Percentiles rank a stretch among this genome's conserved stretches.
These are phyloP conservation scores for Callionymus lyra DNA, from an alignment of 2,113 vertebrate species.

Conservation along the genomic window DNA sequence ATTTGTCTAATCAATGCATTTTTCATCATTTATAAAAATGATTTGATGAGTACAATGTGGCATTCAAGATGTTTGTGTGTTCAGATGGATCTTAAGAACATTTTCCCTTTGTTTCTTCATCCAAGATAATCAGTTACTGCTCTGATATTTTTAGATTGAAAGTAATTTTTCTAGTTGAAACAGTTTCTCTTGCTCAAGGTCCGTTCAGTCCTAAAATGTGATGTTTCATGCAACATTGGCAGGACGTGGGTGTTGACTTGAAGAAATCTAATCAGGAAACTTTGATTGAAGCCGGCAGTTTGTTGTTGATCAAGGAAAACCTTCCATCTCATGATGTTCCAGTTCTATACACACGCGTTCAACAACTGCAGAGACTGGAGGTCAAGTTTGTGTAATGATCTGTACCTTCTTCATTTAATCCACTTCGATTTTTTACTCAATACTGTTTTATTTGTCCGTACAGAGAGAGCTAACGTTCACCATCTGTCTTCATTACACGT, in stretches of 20 bases:
- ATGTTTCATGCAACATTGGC: too few species aligned
- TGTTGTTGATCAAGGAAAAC: slow-evolving; percentile 45
- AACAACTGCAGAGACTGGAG: slow-evolving; percentile 72
- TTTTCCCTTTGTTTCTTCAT: too few species aligned
- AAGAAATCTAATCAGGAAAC: slow-evolving; percentile 75
- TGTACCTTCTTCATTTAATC: too few species aligned
- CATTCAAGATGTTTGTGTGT: too few species aligned
- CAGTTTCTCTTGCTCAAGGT: background rate
- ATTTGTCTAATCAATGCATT: too few species aligned
- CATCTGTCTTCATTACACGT: slow-evolving; percentile 72
- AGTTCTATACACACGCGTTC: slow-evolving; percentile 73
- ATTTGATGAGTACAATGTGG: too few species aligned
- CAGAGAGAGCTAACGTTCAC: slow-evolving; percentile 75
- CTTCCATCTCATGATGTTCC: slow-evolving; percentile 42
- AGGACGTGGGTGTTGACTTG: slow-evolving; percentile 75
- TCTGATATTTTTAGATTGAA: too few species aligned
- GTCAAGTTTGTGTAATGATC: slow-evolving; percentile 45
- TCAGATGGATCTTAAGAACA: too few species aligned
- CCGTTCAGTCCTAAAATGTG: too few species aligned
- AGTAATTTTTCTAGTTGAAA: background rate
- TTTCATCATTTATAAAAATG: too few species aligned
- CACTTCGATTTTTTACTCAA: too few species aligned
- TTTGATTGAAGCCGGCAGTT: slow-evolving; percentile 70
- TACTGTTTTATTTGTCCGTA: slow-evolving; percentile 8
- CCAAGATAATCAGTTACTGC: too few species aligned